phyloP scores from a whole-genome alignment of 30 jellyfish, hydroid and myxozoan genomes.

The Hydra vulgaris region DNA sequence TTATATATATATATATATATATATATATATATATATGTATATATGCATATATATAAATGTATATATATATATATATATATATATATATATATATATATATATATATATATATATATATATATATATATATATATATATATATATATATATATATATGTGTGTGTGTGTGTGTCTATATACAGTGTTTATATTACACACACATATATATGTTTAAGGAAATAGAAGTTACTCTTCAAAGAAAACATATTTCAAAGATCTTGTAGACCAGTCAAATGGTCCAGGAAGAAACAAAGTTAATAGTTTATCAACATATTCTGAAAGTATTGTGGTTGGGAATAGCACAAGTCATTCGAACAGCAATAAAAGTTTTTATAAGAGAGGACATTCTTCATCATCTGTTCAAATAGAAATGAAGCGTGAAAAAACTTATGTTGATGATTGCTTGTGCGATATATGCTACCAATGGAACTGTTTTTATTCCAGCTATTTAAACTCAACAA shows the following conservation, averaged over 20 bases:
- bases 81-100: too few species aligned
- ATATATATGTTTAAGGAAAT: not conserved
- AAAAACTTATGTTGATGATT: conserved; percentile 83
- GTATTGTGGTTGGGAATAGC: conserved; percentile 24
- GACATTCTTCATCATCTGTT: conserved; percentile 78
- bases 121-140: too few species aligned
- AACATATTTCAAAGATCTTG: not conserved
- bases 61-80: too few species aligned
- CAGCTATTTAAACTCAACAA: conserved; percentile 93
- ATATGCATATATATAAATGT: too few species aligned
- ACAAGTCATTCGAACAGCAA: not conserved
- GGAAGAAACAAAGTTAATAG: too few species aligned
- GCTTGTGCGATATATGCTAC: conserved; percentile 79
- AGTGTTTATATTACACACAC: too few species aligned
- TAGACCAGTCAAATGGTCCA: not conserved
- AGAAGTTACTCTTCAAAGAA: not conserved
- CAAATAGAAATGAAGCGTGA: conserved; percentile 93
- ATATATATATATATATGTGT: too few species aligned
- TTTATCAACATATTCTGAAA: conserved; percentile 68
- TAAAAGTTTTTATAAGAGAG: not conserved
- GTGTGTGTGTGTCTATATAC: too few species aligned
- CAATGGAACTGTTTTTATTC: conserved; percentile 83
- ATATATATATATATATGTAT: too few species aligned
- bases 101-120: too few species aligned
- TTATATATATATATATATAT: too few species aligned